These are phyloP conservation scores for Chaetoderma sp. DNA, from an alignment of 2,888 invertebrate species.

Conservation along the genomic window DNA sequence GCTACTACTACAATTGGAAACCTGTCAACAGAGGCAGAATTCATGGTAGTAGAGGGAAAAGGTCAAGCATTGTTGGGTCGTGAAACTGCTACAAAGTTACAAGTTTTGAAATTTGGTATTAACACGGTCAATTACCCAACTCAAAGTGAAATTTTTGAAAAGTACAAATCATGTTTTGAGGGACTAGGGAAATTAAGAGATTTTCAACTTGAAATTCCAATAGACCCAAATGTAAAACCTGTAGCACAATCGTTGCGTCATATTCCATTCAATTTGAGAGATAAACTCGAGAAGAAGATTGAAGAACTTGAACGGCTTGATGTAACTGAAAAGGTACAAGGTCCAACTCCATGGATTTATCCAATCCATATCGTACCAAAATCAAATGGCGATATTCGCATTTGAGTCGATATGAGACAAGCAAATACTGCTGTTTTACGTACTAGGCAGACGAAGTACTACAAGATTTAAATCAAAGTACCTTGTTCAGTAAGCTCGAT, in stretches of 20 bases:
- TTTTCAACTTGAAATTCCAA: constrained; percentile 13
- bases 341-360: constrained; percentile 17
- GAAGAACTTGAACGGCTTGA: constrained; percentile 13
- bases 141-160: background rate
- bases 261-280: constrained; percentile 21
- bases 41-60: background rate
- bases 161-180: constrained; percentile 18
- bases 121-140: no score
- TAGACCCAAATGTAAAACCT: constrained; percentile 23
- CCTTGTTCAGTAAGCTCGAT: constrained; percentile 43
- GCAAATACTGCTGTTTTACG: constrained; percentile 4
- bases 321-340: constrained; percentile 21
- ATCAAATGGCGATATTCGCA: background rate
- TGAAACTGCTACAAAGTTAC: background rate
- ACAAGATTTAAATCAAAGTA: constrained; percentile 25
- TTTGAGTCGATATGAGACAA: constrained; percentile 1
- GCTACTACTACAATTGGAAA: no score
- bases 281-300: constrained; percentile 23
- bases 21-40: background rate
- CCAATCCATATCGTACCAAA: background rate
- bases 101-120: background rate
- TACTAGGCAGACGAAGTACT: constrained; percentile 38
- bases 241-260: constrained; percentile 23
- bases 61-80: background rate
- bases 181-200: constrained; percentile 33